Percentiles rank a stretch among this genome's conserved stretches.
phyloP scores from a whole-genome alignment of 2,797 vertebrate genomes.

The Phrynocephalus guinanensis region DNA sequence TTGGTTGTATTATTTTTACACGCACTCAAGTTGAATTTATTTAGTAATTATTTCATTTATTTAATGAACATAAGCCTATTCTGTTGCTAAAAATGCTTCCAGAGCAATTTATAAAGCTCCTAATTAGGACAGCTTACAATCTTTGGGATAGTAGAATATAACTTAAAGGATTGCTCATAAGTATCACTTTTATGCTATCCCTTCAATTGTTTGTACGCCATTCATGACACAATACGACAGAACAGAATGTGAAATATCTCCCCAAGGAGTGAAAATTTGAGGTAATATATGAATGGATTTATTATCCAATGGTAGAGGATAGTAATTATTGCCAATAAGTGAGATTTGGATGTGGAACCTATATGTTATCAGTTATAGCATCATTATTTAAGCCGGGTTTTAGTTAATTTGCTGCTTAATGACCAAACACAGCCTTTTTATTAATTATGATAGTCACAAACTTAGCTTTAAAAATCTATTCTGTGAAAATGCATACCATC shows the following conservation, averaged over 20 bases:
- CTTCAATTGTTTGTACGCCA: background rate
- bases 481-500: conserved; percentile 55
- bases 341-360: conserved; percentile 57
- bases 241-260: background rate
- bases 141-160: background rate
- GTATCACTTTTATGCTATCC: too few relatives aligned
- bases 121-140: background rate
- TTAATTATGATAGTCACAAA: conserved; percentile 62
- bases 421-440: conserved; percentile 64
- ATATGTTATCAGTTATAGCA: conserved; percentile 54
- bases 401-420: conserved; percentile 74
- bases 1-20: background rate
- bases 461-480: conserved; percentile 66
- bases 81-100: background rate
- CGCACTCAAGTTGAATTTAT: background rate
- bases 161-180: background rate
- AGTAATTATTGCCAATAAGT: conserved; percentile 15
- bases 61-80: background rate
- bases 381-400: conserved; percentile 66
- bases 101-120: background rate
- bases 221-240: background rate
- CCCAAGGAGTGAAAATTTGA: background rate
- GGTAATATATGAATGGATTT: conserved; percentile 7
- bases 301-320: background rate
- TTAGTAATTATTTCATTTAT: background rate